Conservation (phyloP, 1,140 invertebrate species). For the Dryas iulia region DNA sequence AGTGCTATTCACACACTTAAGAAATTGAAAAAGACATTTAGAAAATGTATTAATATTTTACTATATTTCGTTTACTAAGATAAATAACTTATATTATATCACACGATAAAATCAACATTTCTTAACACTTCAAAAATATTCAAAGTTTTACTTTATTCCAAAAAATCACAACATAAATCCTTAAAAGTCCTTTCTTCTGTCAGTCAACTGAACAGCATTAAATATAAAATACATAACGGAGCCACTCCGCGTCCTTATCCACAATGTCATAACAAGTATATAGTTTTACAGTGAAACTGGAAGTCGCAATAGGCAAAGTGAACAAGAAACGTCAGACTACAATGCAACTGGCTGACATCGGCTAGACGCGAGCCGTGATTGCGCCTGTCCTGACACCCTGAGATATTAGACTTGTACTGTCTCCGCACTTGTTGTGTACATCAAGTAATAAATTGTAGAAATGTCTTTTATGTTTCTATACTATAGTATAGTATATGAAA, state of each 20-base stretch:
- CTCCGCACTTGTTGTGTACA: conserved; percentile 36
- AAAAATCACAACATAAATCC: too few relatives aligned
- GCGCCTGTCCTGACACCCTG: conserved; percentile 56
- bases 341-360: conserved; percentile 54
- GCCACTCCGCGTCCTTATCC: background rate
- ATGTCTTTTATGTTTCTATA: conserved; percentile 1
- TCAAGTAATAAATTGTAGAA: conserved; percentile 21
- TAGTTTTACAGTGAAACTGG: conserved; percentile 48
- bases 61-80: too few relatives aligned
- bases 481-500: too few relatives aligned
- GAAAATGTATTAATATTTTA: too few relatives aligned
- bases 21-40: too few relatives aligned
- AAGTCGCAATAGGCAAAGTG: conserved; percentile 52
- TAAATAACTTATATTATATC: too few relatives aligned
- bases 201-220: too few relatives aligned
- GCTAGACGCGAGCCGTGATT: conserved; percentile 52
- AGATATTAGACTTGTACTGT: conserved; percentile 67
- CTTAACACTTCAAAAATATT: too few relatives aligned
- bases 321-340: conserved; percentile 72
- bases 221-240: background rate
- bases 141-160: too few relatives aligned
- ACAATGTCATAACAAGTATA: conserved; percentile 20
- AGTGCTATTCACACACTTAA: too few relatives aligned
- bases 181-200: too few relatives aligned
- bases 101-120: too few relatives aligned